Conservation (phyloP, 2,888 invertebrate genomes). For the Troides aeacus region DNA sequence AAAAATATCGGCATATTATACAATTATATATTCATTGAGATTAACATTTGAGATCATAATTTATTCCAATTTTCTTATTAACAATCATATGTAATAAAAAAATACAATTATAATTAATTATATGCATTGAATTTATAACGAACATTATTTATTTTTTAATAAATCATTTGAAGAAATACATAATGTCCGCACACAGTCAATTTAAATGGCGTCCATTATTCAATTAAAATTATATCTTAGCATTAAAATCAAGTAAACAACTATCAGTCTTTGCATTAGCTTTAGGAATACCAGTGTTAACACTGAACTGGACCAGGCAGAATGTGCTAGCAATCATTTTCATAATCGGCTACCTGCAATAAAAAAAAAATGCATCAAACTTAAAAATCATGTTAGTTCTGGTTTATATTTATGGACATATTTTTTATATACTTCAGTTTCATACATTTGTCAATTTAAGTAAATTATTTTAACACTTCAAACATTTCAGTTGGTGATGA, state of each 20-base stretch:
- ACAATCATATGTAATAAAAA: slow-evolving; percentile 3
- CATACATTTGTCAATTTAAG: too few relatives aligned
- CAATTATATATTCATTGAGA: slow-evolving; percentile 18
- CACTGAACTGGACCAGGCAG: slow-evolving; percentile 39
- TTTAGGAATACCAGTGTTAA: slow-evolving; percentile 51
- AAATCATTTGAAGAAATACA: background rate
- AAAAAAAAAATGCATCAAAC: slow-evolving; percentile 32
- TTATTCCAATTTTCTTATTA: slow-evolving; percentile 7
- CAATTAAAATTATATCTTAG: slow-evolving; percentile 43
- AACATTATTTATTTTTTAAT: background rate
- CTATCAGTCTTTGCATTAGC: slow-evolving; percentile 70
- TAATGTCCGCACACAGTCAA: slow-evolving; percentile 7
- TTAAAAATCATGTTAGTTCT: too few relatives aligned
- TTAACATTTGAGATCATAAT: slow-evolving; percentile 31
- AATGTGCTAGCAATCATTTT: slow-evolving; percentile 26
- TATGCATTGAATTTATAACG: slow-evolving; percentile 4
- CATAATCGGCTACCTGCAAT: slow-evolving; percentile 49
- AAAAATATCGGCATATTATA: background rate
- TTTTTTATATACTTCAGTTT: too few relatives aligned
- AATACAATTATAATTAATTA: slow-evolving; percentile 14
- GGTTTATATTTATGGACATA: too few relatives aligned
- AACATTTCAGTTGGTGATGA: too few relatives aligned
- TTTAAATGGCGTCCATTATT: slow-evolving; percentile 27
- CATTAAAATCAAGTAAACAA: slow-evolving; percentile 57
- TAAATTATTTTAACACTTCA: too few relatives aligned